A percentile compares a stretch with the other conserved stretches of the same genome.
These are phyloP conservation scores for Itoplectis maculator DNA, from an alignment of 2,888 invertebrate genomes.

Conservation along the genomic window DNA sequence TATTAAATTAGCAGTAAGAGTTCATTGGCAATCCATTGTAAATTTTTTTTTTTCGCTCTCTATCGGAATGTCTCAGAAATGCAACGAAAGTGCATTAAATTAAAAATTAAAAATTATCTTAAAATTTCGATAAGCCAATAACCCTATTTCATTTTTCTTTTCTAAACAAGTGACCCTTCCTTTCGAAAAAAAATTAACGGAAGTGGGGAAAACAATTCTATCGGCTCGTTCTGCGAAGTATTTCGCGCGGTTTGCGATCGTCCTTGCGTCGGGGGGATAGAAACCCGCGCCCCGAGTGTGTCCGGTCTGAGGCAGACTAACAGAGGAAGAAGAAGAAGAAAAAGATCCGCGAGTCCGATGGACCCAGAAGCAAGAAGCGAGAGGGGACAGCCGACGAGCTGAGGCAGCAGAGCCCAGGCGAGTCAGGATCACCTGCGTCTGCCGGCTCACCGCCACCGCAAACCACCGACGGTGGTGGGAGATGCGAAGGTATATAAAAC, in stretches of 20 bases:
- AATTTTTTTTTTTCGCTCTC: too few species aligned
- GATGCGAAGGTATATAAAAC: slow-evolving; percentile 84
- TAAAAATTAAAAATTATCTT: too few species aligned
- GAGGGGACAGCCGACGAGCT: slow-evolving; percentile 29
- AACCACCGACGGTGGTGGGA: slow-evolving; percentile 80
- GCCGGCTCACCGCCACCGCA: slow-evolving; percentile 43
- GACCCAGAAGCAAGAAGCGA: slow-evolving; percentile 16
- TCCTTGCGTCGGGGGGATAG: slow-evolving; percentile 60
- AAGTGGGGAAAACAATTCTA: slow-evolving; percentile 40
- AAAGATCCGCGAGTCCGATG: slow-evolving; percentile 15
- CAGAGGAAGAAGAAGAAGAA: slow-evolving; percentile 6
- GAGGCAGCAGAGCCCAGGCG: slow-evolving; percentile 66
- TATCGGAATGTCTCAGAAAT: too few species aligned
- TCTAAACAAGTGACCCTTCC: too few species aligned
- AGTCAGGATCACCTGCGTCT: slow-evolving; percentile 56
- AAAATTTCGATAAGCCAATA: too few species aligned
- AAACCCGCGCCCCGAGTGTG: slow-evolving; percentile 61
- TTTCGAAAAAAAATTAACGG: slow-evolving; percentile 27
- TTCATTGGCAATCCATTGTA: too few species aligned
- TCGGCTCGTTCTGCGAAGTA: slow-evolving; percentile 28
- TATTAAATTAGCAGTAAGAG: too few species aligned
- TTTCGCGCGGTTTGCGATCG: slow-evolving; percentile 59
- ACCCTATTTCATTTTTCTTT: too few species aligned
- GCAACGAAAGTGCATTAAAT: too few species aligned
- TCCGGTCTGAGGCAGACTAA: slow-evolving; percentile 36